Evolutionary conservation across 2,113 vertebrate species (phyloP), one percentile per base, ranked within the genome.

Genomic region (Pao palembangensis): DNA sequence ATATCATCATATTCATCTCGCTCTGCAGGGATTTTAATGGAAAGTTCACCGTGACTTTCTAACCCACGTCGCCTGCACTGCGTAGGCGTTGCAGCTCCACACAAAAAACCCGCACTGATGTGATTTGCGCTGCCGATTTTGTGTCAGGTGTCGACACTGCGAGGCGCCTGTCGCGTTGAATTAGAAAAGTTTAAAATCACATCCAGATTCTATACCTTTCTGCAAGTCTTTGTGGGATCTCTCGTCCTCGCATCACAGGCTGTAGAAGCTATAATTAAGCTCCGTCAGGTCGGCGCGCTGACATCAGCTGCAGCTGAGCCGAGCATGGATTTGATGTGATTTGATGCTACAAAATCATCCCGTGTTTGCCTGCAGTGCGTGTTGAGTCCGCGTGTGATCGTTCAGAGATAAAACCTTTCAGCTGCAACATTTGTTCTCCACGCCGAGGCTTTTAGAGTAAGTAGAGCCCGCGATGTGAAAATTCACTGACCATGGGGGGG

Each of bases 261-360:
- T 51, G 44, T 46, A 69, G 61, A 61, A 69, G 68, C 64, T 82
- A 53, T 84, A 79, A 80, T 83, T 79, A 71, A 71, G 78, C 67
- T 78, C 70, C 62, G 67, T 82, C 63, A 58, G 59, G 51, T 34
- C 17, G 31, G 17, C n/a, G 47, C n/a, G 17, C 18, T 56, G 51
- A 54, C 57, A 43, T 60, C 60, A 54, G 44, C 53, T 46, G 66
- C 41, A 67, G 55, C 69, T 56, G 47, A 23, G 53, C 69, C 56
- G 47, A 23, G 53, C 4, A 13, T 44, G 19, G 38, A 64, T 69
- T 63, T 17, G 28, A 23, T 71, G 65, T 61, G 52, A 23, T 71
- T 70, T 63, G 52, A 73, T 72, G 48, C 65, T 53, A 49, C 44
- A n/a, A 63, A 68, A 46, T 43, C 55, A 67, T 51, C 49, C 42